A percentile compares a stretch with the other conserved stretches of the same genome.
These are phyloP conservation scores for Sicus ferrugineus DNA, from an alignment of 2,888 invertebrate genomes.

Conservation along the genomic window DNA sequence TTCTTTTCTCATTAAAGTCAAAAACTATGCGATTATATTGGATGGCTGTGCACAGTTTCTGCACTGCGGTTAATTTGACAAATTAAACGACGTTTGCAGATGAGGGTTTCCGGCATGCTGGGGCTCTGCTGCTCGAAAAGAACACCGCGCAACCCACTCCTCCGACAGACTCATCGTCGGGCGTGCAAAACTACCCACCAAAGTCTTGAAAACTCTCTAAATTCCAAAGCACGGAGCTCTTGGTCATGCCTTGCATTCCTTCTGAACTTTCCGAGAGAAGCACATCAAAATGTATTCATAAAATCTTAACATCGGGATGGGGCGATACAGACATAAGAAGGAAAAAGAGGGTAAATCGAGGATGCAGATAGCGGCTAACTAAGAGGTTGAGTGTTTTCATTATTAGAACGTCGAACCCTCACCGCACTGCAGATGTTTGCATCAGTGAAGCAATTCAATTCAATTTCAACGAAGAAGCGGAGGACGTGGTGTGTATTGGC, in stretches of 20 bases:
- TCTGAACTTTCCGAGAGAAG: too few species aligned
- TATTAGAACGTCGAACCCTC: neutral
- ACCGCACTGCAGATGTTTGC: neutral
- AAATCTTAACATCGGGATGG: constrained; percentile 26
- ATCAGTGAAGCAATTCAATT: constrained; percentile 9
- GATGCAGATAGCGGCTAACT: neutral
- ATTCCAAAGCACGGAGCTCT: neutral
- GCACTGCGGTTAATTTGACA: constrained; percentile 5
- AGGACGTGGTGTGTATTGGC: neutral
- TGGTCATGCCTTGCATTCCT: neutral
- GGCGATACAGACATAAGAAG: neutral
- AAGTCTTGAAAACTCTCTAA: constrained; percentile 25
- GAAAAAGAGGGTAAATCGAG: neutral
- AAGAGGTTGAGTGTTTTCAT: constrained; percentile 23
- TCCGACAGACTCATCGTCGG: neutral
- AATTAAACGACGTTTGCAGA: neutral
- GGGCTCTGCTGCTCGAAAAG: too few species aligned
- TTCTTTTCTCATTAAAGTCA: constrained; percentile 37
- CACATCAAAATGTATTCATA: constrained; percentile 20
- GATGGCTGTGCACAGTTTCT: neutral
- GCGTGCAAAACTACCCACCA: constrained; percentile 2
- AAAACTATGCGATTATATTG: constrained; percentile 32
- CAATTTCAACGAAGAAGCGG: neutral
- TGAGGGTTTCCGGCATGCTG: too few species aligned
- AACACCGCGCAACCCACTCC: too few species aligned